These are phyloP conservation scores for Pasiphila rectangulata DNA, from an alignment of 2,888 invertebrate genomes.

Conservation along the genomic window DNA sequence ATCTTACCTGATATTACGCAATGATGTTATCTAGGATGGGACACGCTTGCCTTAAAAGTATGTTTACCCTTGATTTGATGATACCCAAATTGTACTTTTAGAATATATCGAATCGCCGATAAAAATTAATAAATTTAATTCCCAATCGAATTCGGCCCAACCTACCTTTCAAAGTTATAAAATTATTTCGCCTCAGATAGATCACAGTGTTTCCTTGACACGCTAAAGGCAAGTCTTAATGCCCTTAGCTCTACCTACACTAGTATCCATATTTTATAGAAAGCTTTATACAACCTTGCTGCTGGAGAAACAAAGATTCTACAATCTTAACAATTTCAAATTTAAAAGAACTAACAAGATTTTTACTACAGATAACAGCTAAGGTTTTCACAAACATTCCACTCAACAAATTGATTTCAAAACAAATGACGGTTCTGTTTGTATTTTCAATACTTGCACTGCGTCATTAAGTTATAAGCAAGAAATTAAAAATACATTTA, in stretches of 20 bases:
- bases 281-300: too few relatives aligned
- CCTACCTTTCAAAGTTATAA: constrained; percentile 1
- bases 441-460: not conserved
- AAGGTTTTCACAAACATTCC: too few relatives aligned
- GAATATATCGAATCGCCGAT: too few relatives aligned
- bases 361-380: too few relatives aligned
- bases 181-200: not conserved
- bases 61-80: too few relatives aligned
- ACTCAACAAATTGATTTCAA: not conserved
- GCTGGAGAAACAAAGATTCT: too few relatives aligned
- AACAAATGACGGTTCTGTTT: not conserved
- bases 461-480: constrained; percentile 16
- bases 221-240: constrained; percentile 8
- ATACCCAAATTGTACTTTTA: too few relatives aligned
- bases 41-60: too few relatives aligned
- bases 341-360: not conserved
- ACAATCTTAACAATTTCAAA: not conserved
- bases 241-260: constrained; percentile 3
- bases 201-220: constrained; percentile 12
- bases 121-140: too few relatives aligned
- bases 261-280: not conserved
- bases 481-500: constrained; percentile 27
- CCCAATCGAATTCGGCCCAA: not conserved
- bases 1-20: too few relatives aligned
- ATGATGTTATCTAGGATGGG: too few relatives aligned